Percentiles rank a stretch among this genome's conserved stretches.
These are phyloP conservation scores for Atrina japonica DNA, from an alignment of 2,888 invertebrate species.

Conservation along the genomic window DNA sequence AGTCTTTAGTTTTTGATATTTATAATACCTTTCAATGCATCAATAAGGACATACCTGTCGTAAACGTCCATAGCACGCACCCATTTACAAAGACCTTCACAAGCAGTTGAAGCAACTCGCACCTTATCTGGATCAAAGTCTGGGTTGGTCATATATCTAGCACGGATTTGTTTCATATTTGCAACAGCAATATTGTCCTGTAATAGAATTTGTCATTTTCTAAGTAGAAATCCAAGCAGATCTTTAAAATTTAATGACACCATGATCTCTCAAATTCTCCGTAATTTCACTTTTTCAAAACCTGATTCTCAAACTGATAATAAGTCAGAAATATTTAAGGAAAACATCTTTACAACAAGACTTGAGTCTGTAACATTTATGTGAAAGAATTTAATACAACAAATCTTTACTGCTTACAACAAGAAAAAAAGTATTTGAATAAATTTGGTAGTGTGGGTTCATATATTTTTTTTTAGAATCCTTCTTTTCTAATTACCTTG, in stretches of 20 bases:
- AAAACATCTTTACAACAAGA: too few relatives aligned
- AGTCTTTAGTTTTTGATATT: too few relatives aligned
- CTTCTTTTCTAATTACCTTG: constrained; percentile 66
- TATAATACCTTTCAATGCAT: too few relatives aligned
- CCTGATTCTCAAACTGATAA: too few relatives aligned
- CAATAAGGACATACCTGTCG: constrained; percentile 74
- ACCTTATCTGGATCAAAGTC: constrained; percentile 96
- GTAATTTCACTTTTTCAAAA: not conserved
- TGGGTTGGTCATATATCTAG: constrained; percentile 85
- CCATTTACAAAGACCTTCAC: constrained; percentile 86
- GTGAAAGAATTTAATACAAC: too few relatives aligned
- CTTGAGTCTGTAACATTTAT: too few relatives aligned
- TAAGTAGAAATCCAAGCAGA: too few relatives aligned
- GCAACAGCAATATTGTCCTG: constrained; percentile 79
- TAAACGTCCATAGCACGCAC: constrained; percentile 81
- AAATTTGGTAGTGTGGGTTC: too few relatives aligned
- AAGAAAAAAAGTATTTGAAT: too few relatives aligned
- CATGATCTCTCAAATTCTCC: not conserved
- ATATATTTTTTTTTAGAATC: too few relatives aligned
- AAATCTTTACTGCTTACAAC: too few relatives aligned
- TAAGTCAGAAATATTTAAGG: too few relatives aligned
- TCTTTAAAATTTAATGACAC: not conserved
- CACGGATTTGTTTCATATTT: constrained; percentile 78
- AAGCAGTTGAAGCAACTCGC: constrained; percentile 91
- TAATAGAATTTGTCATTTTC: constrained; percentile 31